Percentiles rank a stretch among this genome's conserved stretches.
These are phyloP conservation scores for Sclerurus mexicanus DNA, from an alignment of 2,113 vertebrate genomes.

Conservation along the genomic window DNA sequence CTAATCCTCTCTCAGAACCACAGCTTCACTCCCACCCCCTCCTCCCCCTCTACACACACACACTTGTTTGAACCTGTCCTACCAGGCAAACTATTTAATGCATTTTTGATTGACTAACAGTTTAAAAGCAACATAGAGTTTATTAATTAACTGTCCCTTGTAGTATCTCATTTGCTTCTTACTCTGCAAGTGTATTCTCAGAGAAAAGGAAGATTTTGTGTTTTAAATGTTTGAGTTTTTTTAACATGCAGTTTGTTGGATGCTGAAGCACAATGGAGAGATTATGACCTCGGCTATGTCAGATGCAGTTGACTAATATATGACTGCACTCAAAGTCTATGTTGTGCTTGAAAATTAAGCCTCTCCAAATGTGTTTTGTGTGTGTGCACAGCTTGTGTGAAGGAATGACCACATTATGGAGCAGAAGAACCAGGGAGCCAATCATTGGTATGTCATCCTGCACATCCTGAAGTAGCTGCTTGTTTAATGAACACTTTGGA, in stretches of 20 bases:
- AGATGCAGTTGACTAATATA: neutral
- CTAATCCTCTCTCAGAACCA: neutral
- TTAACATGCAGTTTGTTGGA: neutral
- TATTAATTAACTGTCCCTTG: neutral
- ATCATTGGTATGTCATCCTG: rapidly evolving
- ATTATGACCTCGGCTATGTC: neutral
- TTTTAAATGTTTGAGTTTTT: neutral
- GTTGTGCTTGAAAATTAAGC: neutral
- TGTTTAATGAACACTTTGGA: neutral
- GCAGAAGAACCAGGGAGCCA: neutral
- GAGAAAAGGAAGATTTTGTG: neutral
- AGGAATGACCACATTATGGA: neutral
- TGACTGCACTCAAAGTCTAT: neutral
- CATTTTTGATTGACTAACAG: neutral
- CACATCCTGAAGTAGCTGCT: neutral
- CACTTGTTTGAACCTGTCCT: neutral
- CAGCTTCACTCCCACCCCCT: neutral
- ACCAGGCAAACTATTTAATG: neutral
- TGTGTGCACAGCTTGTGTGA: neutral
- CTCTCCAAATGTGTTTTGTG: neutral
- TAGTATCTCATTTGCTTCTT: neutral
- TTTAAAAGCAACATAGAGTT: neutral
- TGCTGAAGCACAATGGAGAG: neutral
- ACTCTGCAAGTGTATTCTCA: neutral
- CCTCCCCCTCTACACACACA: neutral